These are phyloP conservation scores for Ochotona curzoniae DNA, from an alignment of 2,113 vertebrate genomes.

Conservation along the genomic window DNA sequence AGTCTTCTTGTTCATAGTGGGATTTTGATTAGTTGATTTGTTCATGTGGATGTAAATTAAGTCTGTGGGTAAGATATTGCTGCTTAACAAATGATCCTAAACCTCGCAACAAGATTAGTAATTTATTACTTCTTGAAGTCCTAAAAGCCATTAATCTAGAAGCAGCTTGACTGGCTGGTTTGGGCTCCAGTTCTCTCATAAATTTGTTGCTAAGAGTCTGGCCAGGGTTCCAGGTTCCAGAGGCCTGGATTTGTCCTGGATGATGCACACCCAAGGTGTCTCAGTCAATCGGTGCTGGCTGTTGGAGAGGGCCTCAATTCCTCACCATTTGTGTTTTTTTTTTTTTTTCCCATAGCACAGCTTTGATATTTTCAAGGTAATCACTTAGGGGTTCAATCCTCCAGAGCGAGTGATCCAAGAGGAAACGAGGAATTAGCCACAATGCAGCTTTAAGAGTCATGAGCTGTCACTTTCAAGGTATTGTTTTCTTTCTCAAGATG, in stretches of 20 bases:
- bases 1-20: conserved; percentile 20
- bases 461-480: not conserved
- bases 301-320: not conserved
- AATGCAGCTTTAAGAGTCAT: not conserved
- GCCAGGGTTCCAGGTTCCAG: not conserved
- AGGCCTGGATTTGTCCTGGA: not conserved
- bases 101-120: not conserved
- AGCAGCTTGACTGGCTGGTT: not conserved
- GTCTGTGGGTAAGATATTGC: conserved; percentile 10
- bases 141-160: not conserved
- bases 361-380: not conserved
- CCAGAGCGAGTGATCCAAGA: not conserved
- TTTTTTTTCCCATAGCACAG: not conserved
- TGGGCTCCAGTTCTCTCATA: not conserved
- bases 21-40: not conserved
- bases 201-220: not conserved
- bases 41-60: conserved; percentile 46
- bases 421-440: not conserved
- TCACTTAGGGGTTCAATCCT: not conserved
- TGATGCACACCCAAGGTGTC: not conserved
- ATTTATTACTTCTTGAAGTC: not conserved
- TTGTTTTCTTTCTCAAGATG: not conserved
- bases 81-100: conserved; percentile 1
- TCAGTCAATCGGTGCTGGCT: not conserved
- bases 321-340: not conserved